Evolutionary conservation across 2,888 invertebrate species (phyloP), one percentile per base, ranked within the genome.

Genomic region (Philopedon plagiatum): DNA sequence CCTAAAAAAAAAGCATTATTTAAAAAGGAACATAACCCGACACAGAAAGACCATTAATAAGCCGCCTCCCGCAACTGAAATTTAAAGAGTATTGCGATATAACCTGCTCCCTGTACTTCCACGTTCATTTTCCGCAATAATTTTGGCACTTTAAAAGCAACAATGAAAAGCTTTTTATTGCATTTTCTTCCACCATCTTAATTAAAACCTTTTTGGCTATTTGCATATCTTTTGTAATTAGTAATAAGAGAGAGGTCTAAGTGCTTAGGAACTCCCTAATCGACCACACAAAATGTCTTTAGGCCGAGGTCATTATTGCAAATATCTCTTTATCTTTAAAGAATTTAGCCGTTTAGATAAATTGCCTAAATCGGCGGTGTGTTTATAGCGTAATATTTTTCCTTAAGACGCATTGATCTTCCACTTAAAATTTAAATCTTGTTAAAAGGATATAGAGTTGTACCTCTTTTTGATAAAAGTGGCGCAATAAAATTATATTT

Each of bases 181-280:
- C 29, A 64, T 41, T 64, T 37, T 39, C 56, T 54, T 54, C 54
- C 23, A 18, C 39, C 51, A 54, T 64, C 64, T 64, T 64, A 64
- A 64, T 64, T 64, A 64, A 56, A 56, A 37, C 64, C 34, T 64
- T 49, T 64, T 54, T 26, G 41, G 56, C 54, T 13, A 49, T 64
- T 64, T 64, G 54, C 64, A 64, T 64, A 64, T 64, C 64, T 64
- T 49, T 34, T 32, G 46, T 62, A 62, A 62, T 62, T 62, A 62
- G 62, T 62, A 32, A 62, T 62, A 62, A 62, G 34, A 13, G 62
- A 49, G 32, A 32, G 18, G n/a, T 49, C 13, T 46, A 46, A 61
- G 26, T 46, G 61, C 44, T 29, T 9, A 29, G 13, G 62, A 62
- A 62, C 21, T 23, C 13, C 32, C 34, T 62, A 62, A 62, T 46